A percentile compares a stretch with the other conserved stretches of the same genome.
phyloP scores from a whole-genome alignment of 2,888 invertebrate species.

The Lysandra bellargus region DNA sequence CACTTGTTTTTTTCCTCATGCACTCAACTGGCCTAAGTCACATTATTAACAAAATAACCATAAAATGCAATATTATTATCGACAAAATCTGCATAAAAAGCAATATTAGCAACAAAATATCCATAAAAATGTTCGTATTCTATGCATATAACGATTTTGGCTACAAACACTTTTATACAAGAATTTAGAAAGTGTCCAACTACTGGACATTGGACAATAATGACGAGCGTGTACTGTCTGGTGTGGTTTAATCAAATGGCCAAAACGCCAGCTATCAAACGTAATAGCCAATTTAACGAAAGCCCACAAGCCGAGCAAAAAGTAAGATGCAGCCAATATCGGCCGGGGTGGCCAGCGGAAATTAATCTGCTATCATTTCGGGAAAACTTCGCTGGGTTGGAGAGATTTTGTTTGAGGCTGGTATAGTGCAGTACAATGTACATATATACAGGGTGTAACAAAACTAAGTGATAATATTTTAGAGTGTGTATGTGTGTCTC shows the following conservation, averaged over 20 bases:
- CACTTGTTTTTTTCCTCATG: too few relatives aligned
- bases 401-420: not conserved
- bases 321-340: slow-evolving; percentile 24
- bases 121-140: too few relatives aligned
- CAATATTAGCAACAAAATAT: too few relatives aligned
- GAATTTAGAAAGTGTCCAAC: not conserved
- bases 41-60: too few relatives aligned
- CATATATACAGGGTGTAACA: too few relatives aligned
- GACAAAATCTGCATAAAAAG: too few relatives aligned
- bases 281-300: slow-evolving; percentile 28
- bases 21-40: too few relatives aligned
- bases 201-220: not conserved
- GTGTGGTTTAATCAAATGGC: slow-evolving; percentile 18
- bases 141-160: too few relatives aligned
- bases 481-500: too few relatives aligned
- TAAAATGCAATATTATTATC: too few relatives aligned
- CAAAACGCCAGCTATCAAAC: slow-evolving; percentile 9
- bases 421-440: too few relatives aligned
- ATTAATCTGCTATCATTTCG: slow-evolving; percentile 12
- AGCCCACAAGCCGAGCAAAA: slow-evolving; percentile 17
- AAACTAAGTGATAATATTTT: too few relatives aligned
- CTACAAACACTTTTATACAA: not conserved
- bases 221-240: not conserved
- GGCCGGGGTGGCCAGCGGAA: slow-evolving; percentile 15
- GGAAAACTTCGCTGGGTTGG: not conserved